Evolutionary conservation across 2,888 invertebrate genomes (phyloP), one percentile per base, ranked within the genome.

Genomic region (Chouioia cunea): DNA sequence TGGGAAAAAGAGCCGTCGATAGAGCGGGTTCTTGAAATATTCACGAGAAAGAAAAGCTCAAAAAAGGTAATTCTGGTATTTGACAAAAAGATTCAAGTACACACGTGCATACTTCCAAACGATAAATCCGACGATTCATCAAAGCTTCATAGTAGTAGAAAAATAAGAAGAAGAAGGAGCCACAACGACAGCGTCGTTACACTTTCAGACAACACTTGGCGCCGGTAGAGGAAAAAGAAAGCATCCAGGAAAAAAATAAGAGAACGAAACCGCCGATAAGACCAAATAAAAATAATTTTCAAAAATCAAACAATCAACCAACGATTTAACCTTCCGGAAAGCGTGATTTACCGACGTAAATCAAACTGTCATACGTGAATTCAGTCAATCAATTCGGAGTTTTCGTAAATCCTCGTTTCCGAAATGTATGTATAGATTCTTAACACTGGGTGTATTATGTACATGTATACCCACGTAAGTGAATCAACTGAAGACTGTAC

Each of bases 321-420:
- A n/a, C n/a, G n/a, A n/a, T n/a, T n/a, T n/a, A 27, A 6, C 27
- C 27, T 6, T 66, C 66, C 46, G 54, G 64, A 27, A 56, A 66
- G 68, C 68, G 56, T 68, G 68, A 68, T 68, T 68, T 68, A 68
- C 62, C 27, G 68, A 62, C 62, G 56, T 68, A 62, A 62, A 62
- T 62, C 68, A 68, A 68, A 62, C 68, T 68, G 68, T 68, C 68
- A 43, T 47, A 6, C 54, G 48, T 43, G 60, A 43, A 68, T 60
- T 68, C 68, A 50, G 62, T 68, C 68, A 62, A 68, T 68, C 60
- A 43, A 23, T 59, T 6, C 22, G 20, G 46, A 59, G 46, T n/a
- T 14, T 4, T 4, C 46, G n/a, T 22, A 0, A 18, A 15, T 22
- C 46, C 46, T 59, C 47, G 23, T 15, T 46, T 59, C 46, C 23